Base-by-base conservation (phyloP, 2,797 vertebrate genomes). In the Anguilla pacifica region DNA sequence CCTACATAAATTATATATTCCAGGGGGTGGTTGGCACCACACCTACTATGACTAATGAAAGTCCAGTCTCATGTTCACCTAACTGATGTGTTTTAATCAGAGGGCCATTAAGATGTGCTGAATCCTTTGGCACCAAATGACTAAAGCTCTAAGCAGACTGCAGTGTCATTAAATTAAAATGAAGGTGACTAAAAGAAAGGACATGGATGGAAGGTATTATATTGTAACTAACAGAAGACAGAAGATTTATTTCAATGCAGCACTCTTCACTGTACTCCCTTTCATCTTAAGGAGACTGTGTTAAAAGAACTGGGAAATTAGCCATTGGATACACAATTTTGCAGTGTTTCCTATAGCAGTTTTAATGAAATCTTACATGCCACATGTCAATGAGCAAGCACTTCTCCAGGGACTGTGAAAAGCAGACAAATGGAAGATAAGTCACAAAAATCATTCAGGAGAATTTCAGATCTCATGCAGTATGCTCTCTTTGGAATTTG, bases 51-150 rank as follows among this genome's bases (percentile, higher is more conserved):
- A 77, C 72, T 77, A 77, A 77, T 77, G 72, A 77, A 77, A 77
- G 72, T 77, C 72, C 72, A 19, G 72, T 77, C 72, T 77, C 72
- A 77, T 77, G 72, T 77, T 77, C 72, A 39, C 72, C 72, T 77
- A 35, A 77, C 72, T 39, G 72, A 77, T 31, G 72, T 35, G 13
- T 77, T 77, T 77, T 77, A 77, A 77, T 77, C 72, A 77, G 31
- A 39, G 72, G 67, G 31, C 72, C 72, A 77, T 77, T 77, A 77
- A 35, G 35, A 77, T 77, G 72, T 77, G 72, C 72, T 77, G 72
- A 77, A 77, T 77, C 13, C 35, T 77, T 43, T 77, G 72, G 72
- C 35, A 35, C 72, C 72, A 39, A 77, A 77, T 77, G 72, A 39
- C 72, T 77, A 35, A 25, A 0, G 3, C 72, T 77, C 17, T 19